Percentiles rank a stretch among this genome's conserved stretches.
These are phyloP conservation scores for Nyctereutes procyonoides DNA, from an alignment of 2,113 vertebrate genomes.

Conservation along the genomic window DNA sequence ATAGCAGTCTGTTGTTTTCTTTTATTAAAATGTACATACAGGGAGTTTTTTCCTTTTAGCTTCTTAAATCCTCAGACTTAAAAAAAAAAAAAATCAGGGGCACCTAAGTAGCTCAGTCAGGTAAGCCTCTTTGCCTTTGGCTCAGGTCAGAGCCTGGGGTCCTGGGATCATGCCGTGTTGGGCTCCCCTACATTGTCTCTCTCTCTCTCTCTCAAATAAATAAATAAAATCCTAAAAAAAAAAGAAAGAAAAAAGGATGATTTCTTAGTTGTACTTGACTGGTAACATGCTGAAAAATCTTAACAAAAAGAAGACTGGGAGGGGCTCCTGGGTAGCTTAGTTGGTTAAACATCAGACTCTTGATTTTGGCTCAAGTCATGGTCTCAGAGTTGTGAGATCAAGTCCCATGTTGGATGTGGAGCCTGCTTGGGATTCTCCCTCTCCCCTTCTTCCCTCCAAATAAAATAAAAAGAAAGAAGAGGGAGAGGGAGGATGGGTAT, in stretches of 20 bases:
- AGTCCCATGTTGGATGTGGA: background rate
- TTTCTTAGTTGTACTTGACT: background rate
- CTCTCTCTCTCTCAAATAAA: background rate
- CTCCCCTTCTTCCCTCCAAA: background rate
- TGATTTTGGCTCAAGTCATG: background rate
- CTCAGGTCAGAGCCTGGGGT: background rate
- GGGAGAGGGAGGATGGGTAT: background rate
- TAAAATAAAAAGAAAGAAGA: background rate
- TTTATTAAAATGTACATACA: background rate
- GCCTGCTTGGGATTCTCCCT: background rate
- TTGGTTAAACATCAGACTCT: background rate
- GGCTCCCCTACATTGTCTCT: background rate
- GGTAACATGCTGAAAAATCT: background rate
- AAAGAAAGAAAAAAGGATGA: background rate
- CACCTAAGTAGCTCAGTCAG: background rate
- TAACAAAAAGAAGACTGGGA: background rate
- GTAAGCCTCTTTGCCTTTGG: background rate
- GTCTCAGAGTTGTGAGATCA: background rate
- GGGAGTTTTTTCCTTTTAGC: background rate
- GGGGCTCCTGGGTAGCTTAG: background rate
- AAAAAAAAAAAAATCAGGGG: background rate
- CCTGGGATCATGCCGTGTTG: background rate
- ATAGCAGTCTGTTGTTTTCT: background rate
- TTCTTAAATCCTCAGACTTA: constrained; percentile 12
- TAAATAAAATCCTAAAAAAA: background rate